These are phyloP conservation scores for Danionella cerebrum DNA, from an alignment of 2,113 vertebrate genomes.

Conservation along the genomic window DNA sequence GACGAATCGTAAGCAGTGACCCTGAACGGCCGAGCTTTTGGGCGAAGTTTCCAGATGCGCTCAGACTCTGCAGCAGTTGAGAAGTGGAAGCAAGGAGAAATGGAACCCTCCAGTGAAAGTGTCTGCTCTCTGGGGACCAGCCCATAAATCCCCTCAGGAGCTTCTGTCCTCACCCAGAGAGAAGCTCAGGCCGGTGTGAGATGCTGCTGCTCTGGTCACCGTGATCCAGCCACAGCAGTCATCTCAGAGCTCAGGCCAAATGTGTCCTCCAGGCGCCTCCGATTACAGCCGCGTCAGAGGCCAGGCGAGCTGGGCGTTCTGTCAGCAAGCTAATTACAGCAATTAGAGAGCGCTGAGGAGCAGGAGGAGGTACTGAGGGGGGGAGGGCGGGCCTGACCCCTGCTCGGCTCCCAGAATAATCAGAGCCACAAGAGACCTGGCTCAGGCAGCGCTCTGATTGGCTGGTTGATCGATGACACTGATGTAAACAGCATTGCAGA, in stretches of 20 bases:
- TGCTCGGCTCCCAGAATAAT: constrained; percentile 44
- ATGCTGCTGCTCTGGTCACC: not conserved
- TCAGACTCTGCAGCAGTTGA: no score
- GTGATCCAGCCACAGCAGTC: constrained; percentile 1
- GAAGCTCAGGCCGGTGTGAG: not conserved
- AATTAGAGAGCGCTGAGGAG: constrained; percentile 65
- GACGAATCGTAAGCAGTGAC: no score
- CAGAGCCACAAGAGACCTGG: constrained; percentile 45
- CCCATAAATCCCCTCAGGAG: no score
- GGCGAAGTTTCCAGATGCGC: no score
- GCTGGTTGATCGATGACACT: constrained; percentile 5
- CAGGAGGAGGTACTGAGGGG: no score
- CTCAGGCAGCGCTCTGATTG: not conserved
- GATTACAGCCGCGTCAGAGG: constrained; percentile 61
- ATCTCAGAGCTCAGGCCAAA: constrained; percentile 24
- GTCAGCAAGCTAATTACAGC: constrained; percentile 62
- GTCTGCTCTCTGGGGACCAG: no score
- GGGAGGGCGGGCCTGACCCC: constrained; percentile 58
- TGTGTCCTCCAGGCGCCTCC: constrained; percentile 47
- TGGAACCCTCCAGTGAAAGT: no score
- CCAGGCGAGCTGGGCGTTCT: constrained; percentile 62
- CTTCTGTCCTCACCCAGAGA: not conserved
- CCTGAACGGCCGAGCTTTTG: no score
- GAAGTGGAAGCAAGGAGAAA: no score
- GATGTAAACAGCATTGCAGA: constrained; percentile 26